These are phyloP conservation scores for Drosophila suzukii DNA, from an alignment of 1,140 invertebrate species.

Conservation along the genomic window DNA sequence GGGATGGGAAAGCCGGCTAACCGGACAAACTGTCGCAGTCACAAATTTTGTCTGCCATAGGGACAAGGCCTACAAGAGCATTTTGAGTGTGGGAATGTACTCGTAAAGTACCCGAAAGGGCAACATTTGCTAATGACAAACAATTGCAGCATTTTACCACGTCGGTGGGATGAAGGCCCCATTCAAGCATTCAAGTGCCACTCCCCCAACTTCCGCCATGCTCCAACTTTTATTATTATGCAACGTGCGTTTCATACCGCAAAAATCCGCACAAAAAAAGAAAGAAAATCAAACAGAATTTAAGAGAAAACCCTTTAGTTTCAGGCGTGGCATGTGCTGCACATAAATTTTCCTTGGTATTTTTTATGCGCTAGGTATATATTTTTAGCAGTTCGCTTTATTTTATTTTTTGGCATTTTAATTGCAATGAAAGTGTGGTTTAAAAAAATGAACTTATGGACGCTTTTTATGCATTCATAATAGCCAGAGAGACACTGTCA, in stretches of 20 bases:
- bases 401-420: constrained; percentile 55
- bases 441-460: constrained; percentile 70
- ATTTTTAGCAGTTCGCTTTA: constrained; percentile 16
- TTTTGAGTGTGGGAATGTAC: constrained; percentile 26
- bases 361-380: constrained; percentile 52
- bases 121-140: constrained; percentile 81
- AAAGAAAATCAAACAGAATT: constrained; percentile 1
- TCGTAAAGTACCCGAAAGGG: constrained; percentile 68
- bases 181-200: constrained; percentile 36
- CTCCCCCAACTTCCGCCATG: not conserved
- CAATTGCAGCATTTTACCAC: constrained; percentile 51
- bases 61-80: constrained; percentile 38
- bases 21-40: constrained; percentile 73
- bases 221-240: constrained; percentile 73
- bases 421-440: constrained; percentile 72
- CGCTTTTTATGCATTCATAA: constrained; percentile 78
- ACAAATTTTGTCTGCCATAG: constrained; percentile 68
- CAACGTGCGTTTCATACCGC: constrained; percentile 62
- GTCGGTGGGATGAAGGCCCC: constrained; percentile 6
- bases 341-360: constrained; percentile 70
- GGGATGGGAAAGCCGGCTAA: not conserved
- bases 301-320: constrained; percentile 44
- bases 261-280: constrained; percentile 25
- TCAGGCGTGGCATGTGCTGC: constrained; percentile 60
- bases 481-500: constrained; percentile 55